Conservation (phyloP, 2,888 invertebrate species). For the Sinotaia quadrata region DNA sequence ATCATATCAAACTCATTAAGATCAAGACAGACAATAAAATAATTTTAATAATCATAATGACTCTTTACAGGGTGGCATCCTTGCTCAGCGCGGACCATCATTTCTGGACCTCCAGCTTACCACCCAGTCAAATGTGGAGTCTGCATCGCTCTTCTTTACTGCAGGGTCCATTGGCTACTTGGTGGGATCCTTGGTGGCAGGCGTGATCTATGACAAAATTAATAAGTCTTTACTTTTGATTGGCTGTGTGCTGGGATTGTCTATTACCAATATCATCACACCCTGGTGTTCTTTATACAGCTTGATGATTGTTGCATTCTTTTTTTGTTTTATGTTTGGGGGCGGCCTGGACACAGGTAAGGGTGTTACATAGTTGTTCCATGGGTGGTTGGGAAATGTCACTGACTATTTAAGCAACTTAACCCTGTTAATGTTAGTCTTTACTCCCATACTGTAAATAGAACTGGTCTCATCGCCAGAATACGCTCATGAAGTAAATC, state of each 20-base stretch:
- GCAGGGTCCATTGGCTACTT: constrained; percentile 70
- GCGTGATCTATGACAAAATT: constrained; percentile 57
- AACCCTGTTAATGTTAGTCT: too few species aligned
- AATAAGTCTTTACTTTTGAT: constrained; percentile 45
- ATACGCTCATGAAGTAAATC: too few species aligned
- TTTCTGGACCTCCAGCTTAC: constrained; percentile 68
- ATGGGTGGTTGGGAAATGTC: too few species aligned
- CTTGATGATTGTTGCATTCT: constrained; percentile 59
- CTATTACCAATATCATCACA: constrained; percentile 64
- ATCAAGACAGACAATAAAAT: too few species aligned
- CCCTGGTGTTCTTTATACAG: constrained; percentile 69
- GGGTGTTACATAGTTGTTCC: too few species aligned
- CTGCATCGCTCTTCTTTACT: constrained; percentile 69
- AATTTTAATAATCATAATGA: too few species aligned
- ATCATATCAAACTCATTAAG: too few species aligned
- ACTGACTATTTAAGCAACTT: too few species aligned
- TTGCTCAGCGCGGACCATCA: constrained; percentile 72
- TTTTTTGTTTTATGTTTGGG: constrained; percentile 64
- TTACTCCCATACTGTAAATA: too few species aligned
- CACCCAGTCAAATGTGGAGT: constrained; percentile 57
- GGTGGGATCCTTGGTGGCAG: constrained; percentile 67
- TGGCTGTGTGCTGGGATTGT: constrained; percentile 62
- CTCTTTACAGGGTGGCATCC: constrained; percentile 72
- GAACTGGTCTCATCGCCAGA: too few species aligned
- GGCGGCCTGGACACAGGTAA: constrained; percentile 65